Percentiles rank a stretch among this genome's conserved stretches.
phyloP scores from a whole-genome alignment of 2,888 invertebrate genomes.

The Tanypteryx hageni region DNA sequence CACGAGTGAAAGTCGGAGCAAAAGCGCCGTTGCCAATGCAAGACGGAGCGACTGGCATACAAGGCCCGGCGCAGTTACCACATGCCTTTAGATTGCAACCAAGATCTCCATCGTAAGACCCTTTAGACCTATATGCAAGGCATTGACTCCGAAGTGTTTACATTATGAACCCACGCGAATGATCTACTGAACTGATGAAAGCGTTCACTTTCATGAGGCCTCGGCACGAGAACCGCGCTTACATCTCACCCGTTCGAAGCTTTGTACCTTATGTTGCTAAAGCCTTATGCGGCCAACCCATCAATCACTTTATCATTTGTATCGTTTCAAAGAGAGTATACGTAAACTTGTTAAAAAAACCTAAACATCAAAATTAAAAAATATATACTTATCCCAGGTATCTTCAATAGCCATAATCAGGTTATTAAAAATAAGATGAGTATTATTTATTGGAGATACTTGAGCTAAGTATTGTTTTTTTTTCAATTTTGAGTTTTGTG shows the following conservation, averaged over 20 bases:
- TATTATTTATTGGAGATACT: no score
- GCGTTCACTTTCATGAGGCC: not conserved
- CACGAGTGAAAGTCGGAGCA: slow-evolving; percentile 53
- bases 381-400: no score
- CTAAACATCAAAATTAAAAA: no score
- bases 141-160: slow-evolving; percentile 45
- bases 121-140: slow-evolving; percentile 44
- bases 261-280: no score
- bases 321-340: no score
- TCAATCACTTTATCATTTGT: no score
- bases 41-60: slow-evolving; percentile 2
- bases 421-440: no score
- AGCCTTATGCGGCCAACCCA: no score
- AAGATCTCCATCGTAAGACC: slow-evolving; percentile 31
- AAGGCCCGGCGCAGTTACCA: slow-evolving; percentile 38
- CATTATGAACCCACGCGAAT: not conserved
- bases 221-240: not conserved
- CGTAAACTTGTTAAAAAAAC: no score
- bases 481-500: no score
- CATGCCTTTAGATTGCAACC: slow-evolving; percentile 51
- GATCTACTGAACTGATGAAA: slow-evolving; percentile 7
- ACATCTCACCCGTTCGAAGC: not conserved
- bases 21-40: slow-evolving; percentile 56
- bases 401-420: no score
- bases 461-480: no score